Evolutionary conservation across 2,888 invertebrate species (phyloP).

Genomic region (Malthinus seriepunctatus): DNA sequence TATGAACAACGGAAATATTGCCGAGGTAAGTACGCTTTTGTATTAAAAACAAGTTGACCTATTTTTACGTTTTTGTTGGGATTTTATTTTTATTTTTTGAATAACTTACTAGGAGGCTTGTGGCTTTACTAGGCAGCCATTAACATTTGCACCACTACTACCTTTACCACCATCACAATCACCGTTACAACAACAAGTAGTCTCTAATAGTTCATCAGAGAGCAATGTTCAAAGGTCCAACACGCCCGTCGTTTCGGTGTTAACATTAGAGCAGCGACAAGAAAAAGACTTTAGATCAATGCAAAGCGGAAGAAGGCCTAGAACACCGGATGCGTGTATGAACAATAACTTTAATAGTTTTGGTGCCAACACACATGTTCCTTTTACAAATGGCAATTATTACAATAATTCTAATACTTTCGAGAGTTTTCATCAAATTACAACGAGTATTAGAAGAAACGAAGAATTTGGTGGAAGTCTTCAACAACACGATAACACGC

Average conservation of each 20-base stretch:
- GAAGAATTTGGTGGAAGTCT: background rate
- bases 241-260: constrained; percentile 52
- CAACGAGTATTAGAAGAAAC: too few relatives aligned
- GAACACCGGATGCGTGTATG: too few relatives aligned
- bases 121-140: background rate
- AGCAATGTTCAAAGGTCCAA: constrained; percentile 41
- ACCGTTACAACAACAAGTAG: background rate
- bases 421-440: too few relatives aligned
- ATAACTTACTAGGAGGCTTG: constrained; percentile 3
- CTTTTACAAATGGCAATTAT: too few relatives aligned
- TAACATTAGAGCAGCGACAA: constrained; percentile 50
- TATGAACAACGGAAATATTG: constrained; percentile 41
- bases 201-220: background rate
- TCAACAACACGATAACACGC: too few relatives aligned
- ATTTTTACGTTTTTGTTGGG: background rate
- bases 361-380: too few relatives aligned
- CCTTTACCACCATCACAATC: background rate
- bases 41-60: background rate
- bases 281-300: constrained; percentile 51
- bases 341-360: too few relatives aligned
- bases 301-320: constrained; percentile 48
- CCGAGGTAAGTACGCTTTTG: constrained; percentile 41
- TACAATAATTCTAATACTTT: too few relatives aligned
- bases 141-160: background rate
- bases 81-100: constrained; percentile 4